phyloP scores from a whole-genome alignment of 2,888 invertebrate genomes.

The Parochlus steinenii region DNA sequence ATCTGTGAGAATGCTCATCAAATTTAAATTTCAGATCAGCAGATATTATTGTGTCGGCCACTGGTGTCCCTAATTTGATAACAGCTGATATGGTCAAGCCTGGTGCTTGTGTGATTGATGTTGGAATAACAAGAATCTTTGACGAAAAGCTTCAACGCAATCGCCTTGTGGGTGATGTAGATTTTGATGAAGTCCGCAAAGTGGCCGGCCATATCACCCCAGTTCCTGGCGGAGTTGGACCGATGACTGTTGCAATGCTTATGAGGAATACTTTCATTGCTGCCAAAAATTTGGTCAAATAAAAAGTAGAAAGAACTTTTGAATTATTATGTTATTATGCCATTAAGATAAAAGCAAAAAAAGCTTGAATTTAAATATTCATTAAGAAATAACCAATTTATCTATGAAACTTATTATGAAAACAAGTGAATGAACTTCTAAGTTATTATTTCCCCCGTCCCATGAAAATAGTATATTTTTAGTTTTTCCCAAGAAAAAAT shows the following conservation, averaged over 20 bases:
- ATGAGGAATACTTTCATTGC: conserved; percentile 78
- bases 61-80: conserved; percentile 56
- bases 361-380: too few species aligned
- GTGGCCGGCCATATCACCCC: conserved; percentile 76
- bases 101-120: conserved; percentile 77
- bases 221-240: conserved; percentile 84
- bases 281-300: conserved; percentile 38
- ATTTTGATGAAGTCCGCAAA: conserved; percentile 64
- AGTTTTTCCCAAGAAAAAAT: too few species aligned
- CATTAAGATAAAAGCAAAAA: too few species aligned
- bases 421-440: too few species aligned
- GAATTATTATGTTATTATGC: too few species aligned
- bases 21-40: conserved; percentile 20
- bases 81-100: conserved; percentile 75
- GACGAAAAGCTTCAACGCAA: conserved; percentile 45
- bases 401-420: too few species aligned
- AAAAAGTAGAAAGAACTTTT: too few species aligned
- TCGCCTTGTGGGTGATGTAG: conserved; percentile 75
- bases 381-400: too few species aligned
- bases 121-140: conserved; percentile 62
- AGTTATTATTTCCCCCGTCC: too few species aligned
- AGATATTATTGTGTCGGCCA: conserved; percentile 30
- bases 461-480: too few species aligned
- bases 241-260: conserved; percentile 87
- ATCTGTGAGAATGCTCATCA: conserved; percentile 1